A percentile compares a stretch with the other conserved stretches of the same genome.
Evolutionary conservation across 1,140 invertebrate genomes (phyloP).

Genomic region (Drosophila sulfurigaster): DNA sequence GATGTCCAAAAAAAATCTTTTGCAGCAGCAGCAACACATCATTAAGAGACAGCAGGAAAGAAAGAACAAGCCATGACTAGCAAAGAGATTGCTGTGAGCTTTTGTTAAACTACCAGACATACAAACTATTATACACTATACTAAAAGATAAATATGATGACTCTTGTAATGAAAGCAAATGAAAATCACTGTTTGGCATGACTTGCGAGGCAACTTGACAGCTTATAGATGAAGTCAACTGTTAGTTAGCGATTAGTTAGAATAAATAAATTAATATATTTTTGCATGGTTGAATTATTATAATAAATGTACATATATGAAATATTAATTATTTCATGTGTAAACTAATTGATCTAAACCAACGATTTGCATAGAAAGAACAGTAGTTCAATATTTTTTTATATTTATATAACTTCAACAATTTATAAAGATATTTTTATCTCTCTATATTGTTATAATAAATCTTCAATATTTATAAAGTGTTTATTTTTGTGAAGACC

Average conservation of each 20-base stretch:
- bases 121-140: slow-evolving; percentile 31
- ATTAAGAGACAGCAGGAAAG: slow-evolving; percentile 74
- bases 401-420: background rate
- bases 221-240: too few species aligned
- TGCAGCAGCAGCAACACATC: slow-evolving; percentile 69
- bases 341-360: too few species aligned
- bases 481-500: too few species aligned
- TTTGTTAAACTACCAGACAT: slow-evolving; percentile 28
- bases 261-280: too few species aligned
- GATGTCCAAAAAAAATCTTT: slow-evolving; percentile 48
- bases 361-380: too few species aligned
- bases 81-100: slow-evolving; percentile 37
- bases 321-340: too few species aligned
- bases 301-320: too few species aligned
- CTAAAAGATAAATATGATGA: slow-evolving; percentile 15
- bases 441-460: background rate
- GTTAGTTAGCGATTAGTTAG: too few species aligned
- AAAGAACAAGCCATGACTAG: slow-evolving; percentile 36
- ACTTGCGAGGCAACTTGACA: too few species aligned
- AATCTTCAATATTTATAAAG: too few species aligned
- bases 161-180: slow-evolving; percentile 30
- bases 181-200: slow-evolving; percentile 2
- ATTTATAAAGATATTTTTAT: background rate
- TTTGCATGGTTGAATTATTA: too few species aligned
- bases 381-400: too few species aligned